Percentiles rank a stretch among this genome's conserved stretches.
Evolutionary conservation across 2,113 vertebrate genomes (phyloP).

Genomic region (Plecotus auritus): DNA sequence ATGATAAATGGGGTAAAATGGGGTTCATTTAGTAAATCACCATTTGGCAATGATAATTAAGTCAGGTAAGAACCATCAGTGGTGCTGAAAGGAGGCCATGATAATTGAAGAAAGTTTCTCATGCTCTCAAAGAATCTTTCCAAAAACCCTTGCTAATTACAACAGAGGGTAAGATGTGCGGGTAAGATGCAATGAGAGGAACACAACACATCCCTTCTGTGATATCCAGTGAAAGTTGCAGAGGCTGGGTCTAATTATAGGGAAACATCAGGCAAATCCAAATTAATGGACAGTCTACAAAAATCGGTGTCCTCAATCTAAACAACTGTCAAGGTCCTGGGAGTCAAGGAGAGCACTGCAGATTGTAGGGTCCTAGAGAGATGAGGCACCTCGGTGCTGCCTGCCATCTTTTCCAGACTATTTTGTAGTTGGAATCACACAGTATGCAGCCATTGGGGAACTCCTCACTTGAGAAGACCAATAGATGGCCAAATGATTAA

Average conservation of each 20-base stretch:
- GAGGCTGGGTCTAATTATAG: rapidly evolving
- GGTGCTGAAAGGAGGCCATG: no score
- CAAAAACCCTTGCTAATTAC: no score
- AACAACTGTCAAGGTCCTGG: background rate
- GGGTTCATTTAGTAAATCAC: background rate
- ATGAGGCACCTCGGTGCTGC: rapidly evolving
- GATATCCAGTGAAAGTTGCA: background rate
- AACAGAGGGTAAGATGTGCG: background rate
- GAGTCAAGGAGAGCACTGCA: background rate
- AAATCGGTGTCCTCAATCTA: background rate
- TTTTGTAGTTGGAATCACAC: background rate
- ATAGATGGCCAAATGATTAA: background rate
- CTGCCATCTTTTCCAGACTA: no score
- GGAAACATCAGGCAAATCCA: background rate
- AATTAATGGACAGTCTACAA: background rate
- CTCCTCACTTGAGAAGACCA: background rate
- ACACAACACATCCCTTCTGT: background rate
- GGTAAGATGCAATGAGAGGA: background rate
- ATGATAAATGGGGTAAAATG: background rate
- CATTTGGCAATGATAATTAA: background rate
- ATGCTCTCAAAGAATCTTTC: background rate
- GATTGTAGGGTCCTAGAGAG: background rate
- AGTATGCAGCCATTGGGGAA: background rate
- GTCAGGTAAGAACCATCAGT: background rate
- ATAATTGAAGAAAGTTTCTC: background rate